Conservation (phyloP, 2,797 vertebrate species). For the Kryptolebias ocellatus region DNA sequence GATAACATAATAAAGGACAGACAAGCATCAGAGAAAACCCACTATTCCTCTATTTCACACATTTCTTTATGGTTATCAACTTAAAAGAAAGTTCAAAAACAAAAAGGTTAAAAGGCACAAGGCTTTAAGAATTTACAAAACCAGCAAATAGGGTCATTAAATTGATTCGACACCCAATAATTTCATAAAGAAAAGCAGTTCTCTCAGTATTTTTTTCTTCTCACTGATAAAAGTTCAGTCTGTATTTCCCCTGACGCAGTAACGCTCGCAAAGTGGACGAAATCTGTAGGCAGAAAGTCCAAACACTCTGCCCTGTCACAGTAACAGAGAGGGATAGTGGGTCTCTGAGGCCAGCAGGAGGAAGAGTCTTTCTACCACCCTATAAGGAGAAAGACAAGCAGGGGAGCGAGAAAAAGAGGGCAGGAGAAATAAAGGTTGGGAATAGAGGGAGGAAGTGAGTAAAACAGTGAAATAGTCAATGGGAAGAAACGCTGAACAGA, state of each 20-base stretch:
- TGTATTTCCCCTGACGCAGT: background rate
- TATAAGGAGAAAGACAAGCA: slow-evolving; percentile 63
- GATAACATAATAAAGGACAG: background rate
- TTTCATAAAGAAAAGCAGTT: too few relatives aligned
- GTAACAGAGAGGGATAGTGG: slow-evolving; percentile 62
- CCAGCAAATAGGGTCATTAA: too few relatives aligned
- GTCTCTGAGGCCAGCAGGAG: slow-evolving; percentile 70
- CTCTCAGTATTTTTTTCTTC: too few relatives aligned
- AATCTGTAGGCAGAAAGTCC: slow-evolving; percentile 54
- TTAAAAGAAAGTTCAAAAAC: slow-evolving; percentile 20
- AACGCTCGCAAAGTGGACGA: slow-evolving; percentile 24
- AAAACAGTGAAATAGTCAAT: slow-evolving; percentile 43
- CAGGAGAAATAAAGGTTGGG: slow-evolving; percentile 32
- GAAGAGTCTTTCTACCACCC: slow-evolving; percentile 75
- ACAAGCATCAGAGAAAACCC: slow-evolving; percentile 59
- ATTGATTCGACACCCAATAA: too few relatives aligned
- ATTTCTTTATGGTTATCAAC: slow-evolving; percentile 7
- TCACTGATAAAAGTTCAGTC: background rate
- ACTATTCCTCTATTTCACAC: slow-evolving; percentile 40
- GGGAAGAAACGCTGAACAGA: slow-evolving; percentile 32
- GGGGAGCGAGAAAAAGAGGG: slow-evolving; percentile 24
- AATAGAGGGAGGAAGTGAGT: slow-evolving; percentile 4
- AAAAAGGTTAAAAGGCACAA: background rate
- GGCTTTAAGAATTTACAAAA: too few relatives aligned
- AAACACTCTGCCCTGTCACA: slow-evolving; percentile 49